Evolutionary conservation across 2,888 invertebrate species (phyloP).

Genomic region (Heteromyza rotundicornis): DNA sequence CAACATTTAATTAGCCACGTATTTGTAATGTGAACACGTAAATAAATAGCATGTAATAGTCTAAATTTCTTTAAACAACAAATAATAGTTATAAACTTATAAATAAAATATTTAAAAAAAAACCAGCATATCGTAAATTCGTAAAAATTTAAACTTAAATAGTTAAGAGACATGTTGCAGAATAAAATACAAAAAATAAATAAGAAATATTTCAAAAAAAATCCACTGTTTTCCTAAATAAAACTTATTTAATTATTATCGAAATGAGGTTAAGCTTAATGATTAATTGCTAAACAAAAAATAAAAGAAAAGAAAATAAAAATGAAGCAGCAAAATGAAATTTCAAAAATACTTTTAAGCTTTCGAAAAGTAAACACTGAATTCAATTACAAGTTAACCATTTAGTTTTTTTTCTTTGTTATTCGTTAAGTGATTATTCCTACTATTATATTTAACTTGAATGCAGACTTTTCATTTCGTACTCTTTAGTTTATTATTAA

Average conservation of each 20-base stretch:
- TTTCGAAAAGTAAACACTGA: neutral
- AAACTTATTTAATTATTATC: too few species aligned
- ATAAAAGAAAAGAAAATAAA: constrained; percentile 24
- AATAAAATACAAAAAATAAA: constrained; percentile 20
- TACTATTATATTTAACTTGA: constrained; percentile 33
- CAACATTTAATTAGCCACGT: constrained; percentile 23
- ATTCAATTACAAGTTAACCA: constrained; percentile 2
- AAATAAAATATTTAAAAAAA: constrained; percentile 21
- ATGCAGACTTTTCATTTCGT: constrained; percentile 36
- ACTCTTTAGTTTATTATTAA: neutral
- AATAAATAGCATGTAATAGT: constrained; percentile 22
- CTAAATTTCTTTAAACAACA: constrained; percentile 31
- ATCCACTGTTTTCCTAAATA: constrained; percentile 45
- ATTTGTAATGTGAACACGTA: constrained; percentile 17
- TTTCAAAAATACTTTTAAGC: neutral
- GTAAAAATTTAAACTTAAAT: constrained; percentile 28
- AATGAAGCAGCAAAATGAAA: neutral
- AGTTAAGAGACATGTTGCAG: too few species aligned
- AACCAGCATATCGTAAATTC: constrained; percentile 45
- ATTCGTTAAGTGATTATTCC: neutral
- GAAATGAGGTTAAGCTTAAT: constrained; percentile 19
- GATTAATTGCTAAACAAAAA: constrained; percentile 16
- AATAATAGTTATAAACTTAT: constrained; percentile 23
- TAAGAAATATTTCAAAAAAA: constrained; percentile 18
- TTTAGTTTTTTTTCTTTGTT: constrained; percentile 2